Base-by-base conservation (phyloP, 1,140 invertebrate genomes). In the Akabosia matsudoensis region DNA sequence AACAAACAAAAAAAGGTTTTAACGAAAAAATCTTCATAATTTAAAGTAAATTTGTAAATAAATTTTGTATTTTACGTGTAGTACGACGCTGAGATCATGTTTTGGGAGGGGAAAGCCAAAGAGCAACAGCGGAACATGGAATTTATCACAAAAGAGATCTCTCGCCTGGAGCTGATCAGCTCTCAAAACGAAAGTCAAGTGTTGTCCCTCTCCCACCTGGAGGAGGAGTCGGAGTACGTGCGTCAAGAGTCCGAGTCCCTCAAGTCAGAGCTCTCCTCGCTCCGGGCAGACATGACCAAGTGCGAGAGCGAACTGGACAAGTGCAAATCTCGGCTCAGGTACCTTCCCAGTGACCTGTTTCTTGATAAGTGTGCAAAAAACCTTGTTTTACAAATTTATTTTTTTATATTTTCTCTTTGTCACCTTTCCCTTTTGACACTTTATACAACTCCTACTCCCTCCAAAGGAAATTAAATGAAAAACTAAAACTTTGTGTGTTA, bases 41-140 rank as follows among this genome's bases (percentile, higher is more conserved):
- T 64, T 64, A 45, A 45, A 45, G 37, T 45, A 18, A 7, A 61
- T 61, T 22, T 16, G 4, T 28, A 10, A 67, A 67, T 67, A 30
- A 13, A 30, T 67, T 67, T 78, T 79, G 73, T 75, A 64, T 54
- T 78, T 79, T 82, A 77, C 81, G 84, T 86, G 84, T 78, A 93
- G 92, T 93, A 90, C 84, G 91, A 93, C 87, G 90, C 92, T 74
- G 94, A 97, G 89, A 95, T 97, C 80, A 88, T 91, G 22, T 94
- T 91, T 84, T 92, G 93, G 89, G 94, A 96, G 85, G 90, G 90
- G 78, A 94, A 94, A 85, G 92, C 93, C 78, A 87, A 91, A 76
- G 93, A 96, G 82, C 92, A 93, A 82, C 90, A 93, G 82, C 88
- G 92, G 82, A 91, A 95, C 83, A 88, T 94, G 80, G 92, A 94